These are phyloP conservation scores for Homalodisca vitripennis DNA, from an alignment of 1,140 invertebrate genomes.

Conservation along the genomic window DNA sequence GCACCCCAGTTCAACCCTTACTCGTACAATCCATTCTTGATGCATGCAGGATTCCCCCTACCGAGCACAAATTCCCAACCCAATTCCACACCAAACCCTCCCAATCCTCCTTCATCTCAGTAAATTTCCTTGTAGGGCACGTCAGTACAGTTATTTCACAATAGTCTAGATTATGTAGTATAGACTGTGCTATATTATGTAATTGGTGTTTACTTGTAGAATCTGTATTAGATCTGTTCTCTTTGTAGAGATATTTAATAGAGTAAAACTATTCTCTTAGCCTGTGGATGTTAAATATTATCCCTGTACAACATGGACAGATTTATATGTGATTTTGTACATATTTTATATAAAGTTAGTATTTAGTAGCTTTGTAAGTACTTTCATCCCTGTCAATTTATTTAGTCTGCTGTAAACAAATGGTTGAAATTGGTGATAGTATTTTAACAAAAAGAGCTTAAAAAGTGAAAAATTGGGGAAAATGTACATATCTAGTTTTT, in stretches of 20 bases:
- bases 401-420: neutral
- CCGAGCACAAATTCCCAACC: slow-evolving; percentile 10
- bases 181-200: neutral
- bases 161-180: neutral
- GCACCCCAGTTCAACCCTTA: slow-evolving; percentile 18
- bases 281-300: neutral
- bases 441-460: neutral
- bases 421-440: neutral
- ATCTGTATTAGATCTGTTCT: neutral
- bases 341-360: slow-evolving; percentile 20
- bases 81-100: neutral
- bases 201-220: slow-evolving; percentile 4
- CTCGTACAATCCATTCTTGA: slow-evolving; percentile 13
- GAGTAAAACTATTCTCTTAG: neutral
- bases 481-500: neutral
- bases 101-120: neutral
- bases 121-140: neutral
- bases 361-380: slow-evolving; percentile 6
- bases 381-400: slow-evolving; percentile 3
- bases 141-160: neutral
- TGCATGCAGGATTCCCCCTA: neutral
- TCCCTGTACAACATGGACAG: neutral
- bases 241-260: neutral
- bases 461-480: neutral
- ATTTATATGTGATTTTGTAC: slow-evolving; percentile 16